Conservation (phyloP, 1,140 invertebrate species). For the Drosophila insularis region DNA sequence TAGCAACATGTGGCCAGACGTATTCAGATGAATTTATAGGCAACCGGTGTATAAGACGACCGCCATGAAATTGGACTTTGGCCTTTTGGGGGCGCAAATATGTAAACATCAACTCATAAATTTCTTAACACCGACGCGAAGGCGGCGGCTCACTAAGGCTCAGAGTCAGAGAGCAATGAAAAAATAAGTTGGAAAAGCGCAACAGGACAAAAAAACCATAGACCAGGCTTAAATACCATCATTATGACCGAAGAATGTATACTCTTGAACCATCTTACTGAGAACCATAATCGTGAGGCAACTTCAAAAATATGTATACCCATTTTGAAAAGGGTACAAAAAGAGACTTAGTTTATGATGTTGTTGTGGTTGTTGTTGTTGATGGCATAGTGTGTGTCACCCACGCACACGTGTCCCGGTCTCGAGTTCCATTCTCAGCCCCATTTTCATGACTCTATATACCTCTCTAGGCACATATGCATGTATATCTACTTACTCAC, state of each 20-base stretch:
- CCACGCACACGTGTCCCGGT: slow-evolving; percentile 50
- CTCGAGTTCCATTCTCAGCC: slow-evolving; percentile 23
- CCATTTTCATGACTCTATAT: neutral
- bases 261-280: neutral
- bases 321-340: neutral
- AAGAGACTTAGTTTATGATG: slow-evolving; percentile 52
- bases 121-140: slow-evolving; percentile 56
- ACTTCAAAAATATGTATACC: neutral
- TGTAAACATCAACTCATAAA: slow-evolving; percentile 50
- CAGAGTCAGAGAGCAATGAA: slow-evolving; percentile 11
- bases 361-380: slow-evolving; percentile 20
- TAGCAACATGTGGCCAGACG: slow-evolving; percentile 39
- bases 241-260: neutral
- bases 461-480: neutral
- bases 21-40: slow-evolving; percentile 28
- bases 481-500: slow-evolving; percentile 39
- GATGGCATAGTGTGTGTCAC: slow-evolving; percentile 48
- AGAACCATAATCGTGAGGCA: neutral
- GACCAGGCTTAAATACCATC: neutral
- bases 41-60: slow-evolving; percentile 39
- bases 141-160: neutral
- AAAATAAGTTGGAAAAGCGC: slow-evolving; percentile 48
- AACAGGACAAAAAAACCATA: slow-evolving; percentile 48
- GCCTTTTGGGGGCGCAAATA: slow-evolving; percentile 41
- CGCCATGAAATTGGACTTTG: slow-evolving; percentile 59